Base-by-base conservation (phyloP, 2,888 invertebrate species). In the Trissonchulus latispiculum region DNA sequence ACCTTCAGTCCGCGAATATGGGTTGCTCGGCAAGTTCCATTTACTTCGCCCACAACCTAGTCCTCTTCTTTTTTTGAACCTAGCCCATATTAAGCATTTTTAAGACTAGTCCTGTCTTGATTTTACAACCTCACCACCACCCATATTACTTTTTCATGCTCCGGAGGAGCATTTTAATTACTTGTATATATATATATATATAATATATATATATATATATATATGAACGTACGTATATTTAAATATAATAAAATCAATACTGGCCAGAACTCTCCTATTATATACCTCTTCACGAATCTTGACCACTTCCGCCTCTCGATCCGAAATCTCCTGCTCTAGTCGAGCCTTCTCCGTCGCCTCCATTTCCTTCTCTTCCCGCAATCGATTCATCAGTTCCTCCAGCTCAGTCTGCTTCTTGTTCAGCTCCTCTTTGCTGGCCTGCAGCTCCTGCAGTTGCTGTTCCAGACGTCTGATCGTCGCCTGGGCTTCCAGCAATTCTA, bases 361-460 rank as follows among this genome's bases (percentile, higher is more conserved):
- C 91, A 95, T 90, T 82, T 91, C 90, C 86, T 93, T 92, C 83
- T 91, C 90, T 84, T 92, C 91, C 85, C 95, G 94, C 79, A 96
- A 88, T 82, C 93, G 90, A 80, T 90, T 89, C 89, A 95, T 92
- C 91, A 96, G 93, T 71, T 88, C 90, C 80, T 92, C 91, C 82
- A 94, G 82, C 71, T 81, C 80, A 35, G 77, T 72, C 71, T 77
- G 77, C 33, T 64, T 64, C 29, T 29, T 29, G 33, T 64, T 79
- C 31, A 75, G 71, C 31, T 48, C 76, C 0, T 67, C 61, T 61
- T 68, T 72, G 31, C 62, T 64, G 62, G 78, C 74, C 75, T 95
- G 93, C 83, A 95, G 87, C 84, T 93, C 92, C 78, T 88, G 88
- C 77, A 96, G 88, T 85, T 95, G 94, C 81, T 94, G 93, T 85